Evolutionary conservation across 2,113 vertebrate genomes (phyloP), one percentile per base, ranked within the genome.

Genomic region (human (Homo sapiens)): DNA sequence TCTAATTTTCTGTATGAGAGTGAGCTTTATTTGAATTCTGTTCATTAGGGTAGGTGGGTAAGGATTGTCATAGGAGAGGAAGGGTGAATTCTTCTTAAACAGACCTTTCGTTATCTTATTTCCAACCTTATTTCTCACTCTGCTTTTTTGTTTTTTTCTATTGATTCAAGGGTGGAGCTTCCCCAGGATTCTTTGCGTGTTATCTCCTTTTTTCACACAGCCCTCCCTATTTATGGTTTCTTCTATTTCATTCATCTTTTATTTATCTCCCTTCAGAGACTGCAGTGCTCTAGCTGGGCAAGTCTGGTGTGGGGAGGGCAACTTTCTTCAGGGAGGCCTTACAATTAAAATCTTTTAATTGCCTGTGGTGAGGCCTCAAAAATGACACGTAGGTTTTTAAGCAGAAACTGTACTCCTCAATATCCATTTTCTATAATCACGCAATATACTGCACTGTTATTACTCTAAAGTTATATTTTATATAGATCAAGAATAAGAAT

Each of bases 201-300:
- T 38, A 12, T 43, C 43, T 85, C 38, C 50, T 82, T 32, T 76
- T 92, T 45, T 73, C 23, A 32, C 5, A 1, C 35, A 59, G 6
- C 0, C 0, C 6, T 59, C 5, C 20, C 25, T 32, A 7, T 64
- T 59, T 32, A 13, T 55, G 9, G 1, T 5, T 68, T n/a, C 48
- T 48, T 75, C 12, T 81, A n/a, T 52, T 52, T 35, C 25, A 38
- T 80, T 78, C 45, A 30, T n/a, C 45, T 3, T 32, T 0, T 55
- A 27, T 35, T 50, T 38, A 35, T 23, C 35, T 50, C 12, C 35
- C 40, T 61, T 82, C 25, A 50, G 55, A 84, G 57, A 50, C 7
- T 11, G 20, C 17, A 32, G 30, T 3, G 14, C 35, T 11, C 25
- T 38, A 50, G 2, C 68, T 32, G 23, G 22, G 40, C 23, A 50